Percentiles rank a stretch among this genome's conserved stretches.
phyloP scores from a whole-genome alignment of 2,797 vertebrate species.

The Anolis apletophallus region DNA sequence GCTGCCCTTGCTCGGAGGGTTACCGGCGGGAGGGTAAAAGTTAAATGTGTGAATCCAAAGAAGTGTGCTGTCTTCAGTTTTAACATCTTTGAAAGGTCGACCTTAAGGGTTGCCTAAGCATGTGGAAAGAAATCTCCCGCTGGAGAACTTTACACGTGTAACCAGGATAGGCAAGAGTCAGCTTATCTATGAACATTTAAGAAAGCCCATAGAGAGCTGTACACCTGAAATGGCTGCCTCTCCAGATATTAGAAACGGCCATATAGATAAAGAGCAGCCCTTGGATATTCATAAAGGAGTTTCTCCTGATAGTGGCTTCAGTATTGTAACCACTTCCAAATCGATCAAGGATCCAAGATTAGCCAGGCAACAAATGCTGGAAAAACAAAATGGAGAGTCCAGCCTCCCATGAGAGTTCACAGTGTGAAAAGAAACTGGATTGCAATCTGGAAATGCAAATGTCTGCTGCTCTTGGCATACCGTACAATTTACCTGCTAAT shows the following conservation, averaged over 20 bases:
- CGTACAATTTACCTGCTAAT: background rate
- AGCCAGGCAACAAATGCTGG: constrained; percentile 52
- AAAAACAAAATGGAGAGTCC: constrained; percentile 36
- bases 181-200: constrained; percentile 78
- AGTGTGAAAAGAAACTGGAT: constrained; percentile 44
- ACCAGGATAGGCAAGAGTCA: constrained; percentile 81
- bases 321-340: constrained; percentile 77
- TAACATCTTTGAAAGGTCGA: constrained; percentile 45
- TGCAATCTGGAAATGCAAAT: constrained; percentile 54
- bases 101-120: constrained; percentile 57
- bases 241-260: constrained; percentile 34
- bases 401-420: constrained; percentile 40
- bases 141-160: constrained; percentile 79
- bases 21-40: too few relatives aligned
- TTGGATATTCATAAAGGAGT: constrained; percentile 41
- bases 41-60: constrained; percentile 64
- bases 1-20: too few relatives aligned
- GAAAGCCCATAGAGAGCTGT: constrained; percentile 39
- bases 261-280: constrained; percentile 47
- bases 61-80: constrained; percentile 22
- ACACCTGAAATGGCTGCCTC: constrained; percentile 20
- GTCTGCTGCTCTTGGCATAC: background rate
- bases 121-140: constrained; percentile 57
- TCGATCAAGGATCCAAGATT: constrained; percentile 80
- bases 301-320: constrained; percentile 47